Evolutionary conservation across 2,113 vertebrate genomes (phyloP), one percentile per base, ranked within the genome.

Genomic region (Gallinago undulata): DNA sequence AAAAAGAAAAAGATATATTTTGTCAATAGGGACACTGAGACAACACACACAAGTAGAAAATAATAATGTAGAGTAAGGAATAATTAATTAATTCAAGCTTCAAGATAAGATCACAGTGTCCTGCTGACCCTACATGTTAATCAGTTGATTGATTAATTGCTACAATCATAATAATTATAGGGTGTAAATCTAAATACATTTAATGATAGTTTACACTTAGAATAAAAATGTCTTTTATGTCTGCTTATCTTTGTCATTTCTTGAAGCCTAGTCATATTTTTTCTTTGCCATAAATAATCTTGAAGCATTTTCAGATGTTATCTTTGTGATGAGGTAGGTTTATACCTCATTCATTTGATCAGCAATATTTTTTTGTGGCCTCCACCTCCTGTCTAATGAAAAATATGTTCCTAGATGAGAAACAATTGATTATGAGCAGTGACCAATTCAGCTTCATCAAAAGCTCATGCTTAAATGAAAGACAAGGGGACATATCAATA

Each of bases 81-180:
- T 98, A 98, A 98, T 98, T 98, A 98, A 98, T 98, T 98, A 98
- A 98, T 98, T 98, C 94, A 97, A 96, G 97, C 96, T 96, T 97
- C 93, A 87, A 97, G 97, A 98, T 98, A 98, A 97, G 96, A 98
- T 97, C 97, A 96, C 85, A 72, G 89, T 95, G 97, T 97, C 97
- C 96, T 97, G 95, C 94, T 98, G 97, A 98, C 98, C 98, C 90
- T 85, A 95, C 76, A 95, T 97, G 97, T 97, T 98, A 98, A 98
- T 98, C 97, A 98, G 96, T 87, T 97, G 98, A 98, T 98, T 98
- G 98, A 98, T 98, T 98, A 98, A 98, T 98, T 98, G 97, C 97
- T 97, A 97, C 97, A 98, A 98, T 98, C 97, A 98, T 98, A 98
- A 98, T 98, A 98, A 98, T 98, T 98, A 98, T 94, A 98, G 96